Evolutionary conservation across 2,797 vertebrate genomes (phyloP).

Genomic region (Hirundo rustica): DNA sequence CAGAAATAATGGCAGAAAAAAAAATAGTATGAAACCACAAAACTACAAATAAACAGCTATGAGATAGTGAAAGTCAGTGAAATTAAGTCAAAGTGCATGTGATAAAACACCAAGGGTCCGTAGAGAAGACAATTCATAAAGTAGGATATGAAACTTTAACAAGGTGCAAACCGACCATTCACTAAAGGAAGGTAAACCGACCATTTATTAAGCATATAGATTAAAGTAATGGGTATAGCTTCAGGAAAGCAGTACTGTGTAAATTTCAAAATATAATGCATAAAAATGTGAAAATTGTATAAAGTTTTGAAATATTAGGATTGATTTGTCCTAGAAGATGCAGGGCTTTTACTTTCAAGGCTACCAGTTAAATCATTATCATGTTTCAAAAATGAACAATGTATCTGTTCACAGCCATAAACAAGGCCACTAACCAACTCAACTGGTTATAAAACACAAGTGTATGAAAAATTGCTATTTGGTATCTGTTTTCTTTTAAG

Average conservation of each 20-base stretch:
- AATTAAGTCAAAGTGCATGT: rapidly evolving
- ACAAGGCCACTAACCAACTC: not conserved
- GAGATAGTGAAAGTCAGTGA: not conserved
- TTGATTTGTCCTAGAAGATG: not conserved
- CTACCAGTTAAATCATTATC: not conserved
- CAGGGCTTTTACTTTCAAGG: not conserved
- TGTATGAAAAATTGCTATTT: not conserved
- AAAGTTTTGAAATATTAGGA: not conserved
- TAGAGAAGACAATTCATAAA: not conserved
- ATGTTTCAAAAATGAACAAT: not conserved
- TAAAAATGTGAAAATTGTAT: not conserved
- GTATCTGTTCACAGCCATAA: rapidly evolving
- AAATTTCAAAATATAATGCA: not conserved
- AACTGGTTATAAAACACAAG: not conserved
- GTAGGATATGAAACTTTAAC: not conserved
- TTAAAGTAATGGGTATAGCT: not conserved
- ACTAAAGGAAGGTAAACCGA: not conserved
- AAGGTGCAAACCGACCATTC: not conserved
- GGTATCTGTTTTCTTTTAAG: not conserved
- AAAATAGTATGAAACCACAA: not conserved
- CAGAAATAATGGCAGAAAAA: not conserved
- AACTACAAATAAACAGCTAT: not conserved
- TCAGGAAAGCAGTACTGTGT: not conserved
- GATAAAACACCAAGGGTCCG: not conserved
- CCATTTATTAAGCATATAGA: not conserved